These are phyloP conservation scores for Griposia aprilina DNA, from an alignment of 2,888 invertebrate species.

Conservation along the genomic window DNA sequence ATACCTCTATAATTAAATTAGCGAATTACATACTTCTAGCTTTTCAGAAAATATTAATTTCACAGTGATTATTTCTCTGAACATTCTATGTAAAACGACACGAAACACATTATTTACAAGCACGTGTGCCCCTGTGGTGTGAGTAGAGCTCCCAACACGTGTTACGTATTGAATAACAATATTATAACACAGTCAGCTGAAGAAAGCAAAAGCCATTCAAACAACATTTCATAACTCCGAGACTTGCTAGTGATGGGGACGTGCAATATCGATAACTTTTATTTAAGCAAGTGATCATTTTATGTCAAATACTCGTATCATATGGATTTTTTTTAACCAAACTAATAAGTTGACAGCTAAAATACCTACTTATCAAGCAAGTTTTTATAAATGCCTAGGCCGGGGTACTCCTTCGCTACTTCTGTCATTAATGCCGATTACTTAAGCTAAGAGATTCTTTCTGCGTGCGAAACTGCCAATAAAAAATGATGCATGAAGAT, in stretches of 20 bases:
- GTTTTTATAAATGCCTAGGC: background rate
- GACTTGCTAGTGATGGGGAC: conserved; percentile 41
- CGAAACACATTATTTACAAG: conserved; percentile 15
- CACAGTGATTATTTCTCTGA: background rate
- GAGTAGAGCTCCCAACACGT: conserved; percentile 6
- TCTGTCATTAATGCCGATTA: background rate
- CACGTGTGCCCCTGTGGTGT: background rate
- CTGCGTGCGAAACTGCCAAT: background rate
- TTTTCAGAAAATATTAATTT: conserved; percentile 4
- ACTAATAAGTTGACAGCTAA: too few species aligned
- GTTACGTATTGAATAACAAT: conserved; percentile 47
- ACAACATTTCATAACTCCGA: conserved; percentile 70
- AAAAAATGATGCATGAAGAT: background rate
- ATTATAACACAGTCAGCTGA: conserved; percentile 53
- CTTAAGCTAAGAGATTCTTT: background rate
- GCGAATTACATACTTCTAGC: background rate
- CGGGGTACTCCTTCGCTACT: too few species aligned
- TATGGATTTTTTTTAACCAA: background rate
- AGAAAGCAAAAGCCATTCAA: conserved; percentile 74
- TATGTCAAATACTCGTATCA: background rate
- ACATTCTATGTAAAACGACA: background rate
- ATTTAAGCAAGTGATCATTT: background rate
- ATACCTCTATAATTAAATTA: too few species aligned
- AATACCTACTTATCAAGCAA: background rate
- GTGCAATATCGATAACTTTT: conserved; percentile 41